A percentile compares a stretch with the other conserved stretches of the same genome.
Conservation (phyloP, 64 coral and sea anemone genomes). For the Platygyra sinensis region DNA sequence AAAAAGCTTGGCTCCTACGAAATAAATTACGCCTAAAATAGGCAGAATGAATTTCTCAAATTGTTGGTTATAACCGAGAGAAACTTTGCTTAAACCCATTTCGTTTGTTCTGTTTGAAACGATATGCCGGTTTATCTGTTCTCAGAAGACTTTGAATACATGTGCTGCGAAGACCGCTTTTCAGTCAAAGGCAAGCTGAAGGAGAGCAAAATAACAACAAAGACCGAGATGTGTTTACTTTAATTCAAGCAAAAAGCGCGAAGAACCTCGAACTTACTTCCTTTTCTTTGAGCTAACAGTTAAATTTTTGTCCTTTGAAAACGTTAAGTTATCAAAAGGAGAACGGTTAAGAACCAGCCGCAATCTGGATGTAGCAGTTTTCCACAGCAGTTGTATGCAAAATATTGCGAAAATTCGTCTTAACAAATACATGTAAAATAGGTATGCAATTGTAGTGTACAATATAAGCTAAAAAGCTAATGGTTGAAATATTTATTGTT, state of each 20-base stretch:
- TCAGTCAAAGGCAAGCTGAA: background rate
- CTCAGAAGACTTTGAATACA: background rate
- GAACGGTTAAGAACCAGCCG: background rate
- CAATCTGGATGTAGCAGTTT: background rate
- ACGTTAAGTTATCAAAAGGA: background rate
- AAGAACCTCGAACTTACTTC: background rate
- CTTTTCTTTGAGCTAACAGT: background rate
- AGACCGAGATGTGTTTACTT: background rate
- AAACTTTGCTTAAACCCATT: background rate
- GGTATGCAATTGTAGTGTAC: slow-evolving; percentile 24
- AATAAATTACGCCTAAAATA: background rate
- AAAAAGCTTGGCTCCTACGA: slow-evolving; percentile 61
- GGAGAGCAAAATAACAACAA: background rate
- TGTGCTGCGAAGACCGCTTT: too few species aligned
- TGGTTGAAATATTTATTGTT: slow-evolving; percentile 4
- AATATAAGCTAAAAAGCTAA: background rate
- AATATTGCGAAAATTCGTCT: slow-evolving; percentile 36
- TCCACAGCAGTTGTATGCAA: background rate
- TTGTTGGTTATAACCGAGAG: background rate
- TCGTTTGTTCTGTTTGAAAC: background rate
- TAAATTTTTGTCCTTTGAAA: slow-evolving; percentile 2
- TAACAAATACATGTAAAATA: slow-evolving; percentile 22
- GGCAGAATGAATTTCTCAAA: slow-evolving; percentile 4
- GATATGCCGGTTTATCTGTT: background rate
- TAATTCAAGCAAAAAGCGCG: background rate